Conservation (phyloP, 2,888 invertebrate species). For the Pocota personata region DNA sequence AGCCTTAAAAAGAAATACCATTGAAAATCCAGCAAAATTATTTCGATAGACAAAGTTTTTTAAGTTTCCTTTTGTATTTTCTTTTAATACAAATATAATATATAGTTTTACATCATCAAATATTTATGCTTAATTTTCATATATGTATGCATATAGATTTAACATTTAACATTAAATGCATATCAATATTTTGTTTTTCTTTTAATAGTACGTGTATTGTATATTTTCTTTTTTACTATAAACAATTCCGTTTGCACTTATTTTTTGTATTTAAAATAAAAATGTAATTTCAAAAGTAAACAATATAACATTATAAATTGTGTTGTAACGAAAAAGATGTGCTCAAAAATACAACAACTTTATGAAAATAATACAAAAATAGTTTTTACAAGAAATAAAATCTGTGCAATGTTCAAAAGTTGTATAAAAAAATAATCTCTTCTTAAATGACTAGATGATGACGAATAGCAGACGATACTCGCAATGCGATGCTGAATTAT, state of each 20-base stretch:
- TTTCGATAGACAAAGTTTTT: constrained; percentile 47
- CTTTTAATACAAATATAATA: constrained; percentile 11
- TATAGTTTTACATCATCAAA: constrained; percentile 32
- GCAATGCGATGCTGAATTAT: constrained; percentile 46
- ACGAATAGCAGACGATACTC: constrained; percentile 52
- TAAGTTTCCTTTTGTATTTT: not conserved
- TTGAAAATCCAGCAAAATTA: constrained; percentile 38
- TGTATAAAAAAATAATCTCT: constrained; percentile 72
- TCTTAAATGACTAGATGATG: constrained; percentile 74
- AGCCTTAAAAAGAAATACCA: not conserved
- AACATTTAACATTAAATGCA: constrained; percentile 70
- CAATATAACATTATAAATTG: not conserved
- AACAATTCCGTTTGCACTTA: constrained; percentile 72
- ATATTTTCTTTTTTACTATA: constrained; percentile 50
- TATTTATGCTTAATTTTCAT: constrained; percentile 17
- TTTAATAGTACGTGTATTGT: constrained; percentile 47
- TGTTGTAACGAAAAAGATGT: constrained; percentile 17
- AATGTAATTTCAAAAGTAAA: not conserved
- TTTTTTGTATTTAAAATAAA: constrained; percentile 17
- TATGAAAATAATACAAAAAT: constrained; percentile 39
- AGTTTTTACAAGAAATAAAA: constrained; percentile 20
- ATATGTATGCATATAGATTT: constrained; percentile 43
- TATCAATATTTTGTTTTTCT: constrained; percentile 28
- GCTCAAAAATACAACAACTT: constrained; percentile 38
- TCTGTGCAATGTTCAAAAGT: constrained; percentile 53